These are phyloP conservation scores for Apostichopus leukothele DNA, from an alignment of 53 echinoderm and acorn worm genomes.

Conservation along the genomic window DNA sequence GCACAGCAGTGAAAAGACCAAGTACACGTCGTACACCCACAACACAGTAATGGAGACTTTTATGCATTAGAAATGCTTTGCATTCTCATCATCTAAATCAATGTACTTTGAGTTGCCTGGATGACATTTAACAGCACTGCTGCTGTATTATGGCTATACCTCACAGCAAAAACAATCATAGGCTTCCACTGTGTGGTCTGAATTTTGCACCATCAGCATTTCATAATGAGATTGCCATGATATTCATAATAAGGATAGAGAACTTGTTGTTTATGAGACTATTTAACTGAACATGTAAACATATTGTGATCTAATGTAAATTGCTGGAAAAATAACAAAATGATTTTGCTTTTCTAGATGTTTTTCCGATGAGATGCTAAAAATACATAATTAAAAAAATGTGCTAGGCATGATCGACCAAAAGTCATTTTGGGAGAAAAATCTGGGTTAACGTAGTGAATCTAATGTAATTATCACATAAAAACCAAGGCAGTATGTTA, in stretches of 20 bases:
- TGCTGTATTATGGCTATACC: neutral
- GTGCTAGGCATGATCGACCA: neutral
- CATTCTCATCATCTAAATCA: slow-evolving; percentile 40
- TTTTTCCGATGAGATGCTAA: neutral
- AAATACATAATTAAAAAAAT: neutral
- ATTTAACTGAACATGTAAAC: no score
- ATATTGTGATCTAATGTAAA: no score
- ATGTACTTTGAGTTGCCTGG: neutral
- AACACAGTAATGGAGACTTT: neutral
- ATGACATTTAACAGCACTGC: slow-evolving; percentile 30
- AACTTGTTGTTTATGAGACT: no score
- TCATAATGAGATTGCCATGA: neutral
- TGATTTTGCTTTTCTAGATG: no score
- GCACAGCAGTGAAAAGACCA: neutral
- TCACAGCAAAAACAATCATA: neutral
- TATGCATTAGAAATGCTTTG: slow-evolving; percentile 32
- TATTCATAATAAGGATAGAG: neutral
- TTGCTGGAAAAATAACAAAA: no score
- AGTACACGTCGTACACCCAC: neutral
- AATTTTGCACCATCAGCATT: neutral
- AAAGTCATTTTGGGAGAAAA: neutral
- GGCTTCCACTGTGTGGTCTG: slow-evolving; percentile 8
- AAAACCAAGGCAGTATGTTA: slow-evolving; percentile 29
- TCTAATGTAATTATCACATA: slow-evolving; percentile 20
- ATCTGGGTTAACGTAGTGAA: slow-evolving; percentile 25